Conservation (phyloP, 2,797 vertebrate genomes). For the Leptoclinus maculatus region DNA sequence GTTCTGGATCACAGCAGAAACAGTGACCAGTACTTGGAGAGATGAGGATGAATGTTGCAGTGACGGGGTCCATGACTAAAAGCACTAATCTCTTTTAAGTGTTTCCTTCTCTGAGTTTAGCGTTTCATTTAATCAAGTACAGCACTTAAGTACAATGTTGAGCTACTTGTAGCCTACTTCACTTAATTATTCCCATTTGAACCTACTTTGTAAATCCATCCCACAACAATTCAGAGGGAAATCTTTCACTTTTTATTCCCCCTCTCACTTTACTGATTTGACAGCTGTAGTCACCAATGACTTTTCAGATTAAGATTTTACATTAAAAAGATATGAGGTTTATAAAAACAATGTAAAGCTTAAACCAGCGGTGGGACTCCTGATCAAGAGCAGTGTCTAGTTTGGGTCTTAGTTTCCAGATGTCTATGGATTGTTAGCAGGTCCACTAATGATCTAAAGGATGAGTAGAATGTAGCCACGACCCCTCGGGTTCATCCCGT, state of each 20-base stretch:
- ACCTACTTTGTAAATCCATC: neutral
- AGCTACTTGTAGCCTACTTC: neutral
- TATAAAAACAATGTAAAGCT: too few relatives aligned
- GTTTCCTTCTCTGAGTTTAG: neutral
- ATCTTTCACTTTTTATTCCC: neutral
- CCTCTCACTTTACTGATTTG: neutral
- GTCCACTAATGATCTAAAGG: neutral
- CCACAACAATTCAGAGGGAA: neutral
- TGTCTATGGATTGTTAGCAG: neutral
- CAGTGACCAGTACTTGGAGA: neutral
- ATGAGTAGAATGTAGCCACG: neutral
- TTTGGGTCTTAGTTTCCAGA: neutral
- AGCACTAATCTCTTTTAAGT: too few relatives aligned
- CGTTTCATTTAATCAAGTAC: neutral
- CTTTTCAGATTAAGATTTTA: neutral
- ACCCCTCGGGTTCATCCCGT: too few relatives aligned
- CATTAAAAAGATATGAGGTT: neutral
- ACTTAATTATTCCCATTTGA: neutral
- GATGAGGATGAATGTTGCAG: neutral
- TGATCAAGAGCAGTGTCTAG: neutral
- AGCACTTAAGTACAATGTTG: neutral
- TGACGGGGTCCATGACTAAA: neutral
- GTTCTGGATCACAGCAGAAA: too few relatives aligned
- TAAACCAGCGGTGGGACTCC: neutral
- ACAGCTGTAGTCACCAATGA: neutral